Evolutionary conservation across 2,113 vertebrate species (phyloP).

Genomic region (Triplophysa tibetana): DNA sequence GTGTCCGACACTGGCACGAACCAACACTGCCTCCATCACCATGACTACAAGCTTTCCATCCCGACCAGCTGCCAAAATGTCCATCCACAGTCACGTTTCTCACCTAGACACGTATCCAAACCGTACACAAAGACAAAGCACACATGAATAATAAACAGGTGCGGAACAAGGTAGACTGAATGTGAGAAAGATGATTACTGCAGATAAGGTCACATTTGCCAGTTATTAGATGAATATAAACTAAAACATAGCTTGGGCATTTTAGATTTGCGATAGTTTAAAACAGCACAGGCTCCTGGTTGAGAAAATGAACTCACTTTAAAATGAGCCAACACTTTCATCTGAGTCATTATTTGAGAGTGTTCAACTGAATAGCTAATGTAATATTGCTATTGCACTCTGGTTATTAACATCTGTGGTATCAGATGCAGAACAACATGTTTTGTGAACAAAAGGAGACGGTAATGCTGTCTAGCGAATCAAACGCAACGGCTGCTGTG

Average conservation of each 20-base stretch:
- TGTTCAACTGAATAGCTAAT: slow-evolving; percentile 27
- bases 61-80: slow-evolving; percentile 83
- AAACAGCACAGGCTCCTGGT: slow-evolving; percentile 6
- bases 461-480: slow-evolving; percentile 4
- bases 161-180: slow-evolving; percentile 4
- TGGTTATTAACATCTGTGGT: slow-evolving; percentile 35
- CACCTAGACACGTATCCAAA: slow-evolving; percentile 67
- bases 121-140: neutral
- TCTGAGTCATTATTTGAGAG: slow-evolving; percentile 8
- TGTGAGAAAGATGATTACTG: slow-evolving; percentile 9
- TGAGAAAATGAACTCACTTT: neutral
- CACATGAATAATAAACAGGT: slow-evolving; percentile 3
- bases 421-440: slow-evolving; percentile 14
- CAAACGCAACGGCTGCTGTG: neutral
- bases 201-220: slow-evolving; percentile 22
- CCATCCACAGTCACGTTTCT: slow-evolving; percentile 93
- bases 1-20: slow-evolving; percentile 86
- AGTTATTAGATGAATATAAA: slow-evolving; percentile 20
- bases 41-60: slow-evolving; percentile 86
- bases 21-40: slow-evolving; percentile 79
- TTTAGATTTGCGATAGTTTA: slow-evolving; percentile 1
- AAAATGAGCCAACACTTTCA: slow-evolving; percentile 18
- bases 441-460: slow-evolving; percentile 21
- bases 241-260: slow-evolving; percentile 29
- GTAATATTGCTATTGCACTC: slow-evolving; percentile 19